Base-by-base conservation (phyloP, 2,113 vertebrate genomes). In the Psittacula cyanocephala region DNA sequence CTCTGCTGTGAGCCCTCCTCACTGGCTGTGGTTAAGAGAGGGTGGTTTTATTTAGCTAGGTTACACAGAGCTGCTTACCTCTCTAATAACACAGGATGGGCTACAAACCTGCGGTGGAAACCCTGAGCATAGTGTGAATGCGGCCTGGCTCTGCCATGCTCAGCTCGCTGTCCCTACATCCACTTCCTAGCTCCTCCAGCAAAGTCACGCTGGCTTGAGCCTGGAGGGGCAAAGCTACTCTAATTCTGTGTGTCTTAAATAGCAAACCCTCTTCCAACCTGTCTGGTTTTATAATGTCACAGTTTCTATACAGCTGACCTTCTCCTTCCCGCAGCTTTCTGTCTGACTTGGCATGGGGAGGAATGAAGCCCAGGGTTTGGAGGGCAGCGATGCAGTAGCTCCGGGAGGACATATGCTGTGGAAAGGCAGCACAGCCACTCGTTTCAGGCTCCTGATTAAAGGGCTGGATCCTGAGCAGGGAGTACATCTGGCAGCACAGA, bases 251-350 rank as follows among this genome's bases (percentile, higher is more conserved):
- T 72, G 10, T 78, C 67, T 87, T 74, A 91, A 88, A 89, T 6
- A 92, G 81, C 28, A 82, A 88, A 63, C 67, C 46, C 59, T 70
- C 59, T 88, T 93, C 75, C 44, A 88, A 87, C 46, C 41, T 84
- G 64, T 57, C 71, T 88, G 44, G 67, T 94, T 94, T 67, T 93
- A 63, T 88, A 82, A 91, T 47, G 75, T 88, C 87, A 82, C 23
- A 4, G 93, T 78, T 82, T 59, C 86, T 89, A 8, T 67, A 29
- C 2, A 29, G 75, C 55, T 93, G 93, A 94, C 89, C 67, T 96
- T 95, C 80, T 82, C 70, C 49, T 72, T 85, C 80, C 60, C 37
- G 2, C 15, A 75, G 49, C 79, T 89, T 93, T 87, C 62, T 72
- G 1, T 72, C n/a, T 65, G 71, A 80, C 53, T 91, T 77, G 70